Evolutionary conservation across 1,140 invertebrate genomes (phyloP), one percentile per base, ranked within the genome.

Genomic region (Leptestheria dahalacensis): DNA sequence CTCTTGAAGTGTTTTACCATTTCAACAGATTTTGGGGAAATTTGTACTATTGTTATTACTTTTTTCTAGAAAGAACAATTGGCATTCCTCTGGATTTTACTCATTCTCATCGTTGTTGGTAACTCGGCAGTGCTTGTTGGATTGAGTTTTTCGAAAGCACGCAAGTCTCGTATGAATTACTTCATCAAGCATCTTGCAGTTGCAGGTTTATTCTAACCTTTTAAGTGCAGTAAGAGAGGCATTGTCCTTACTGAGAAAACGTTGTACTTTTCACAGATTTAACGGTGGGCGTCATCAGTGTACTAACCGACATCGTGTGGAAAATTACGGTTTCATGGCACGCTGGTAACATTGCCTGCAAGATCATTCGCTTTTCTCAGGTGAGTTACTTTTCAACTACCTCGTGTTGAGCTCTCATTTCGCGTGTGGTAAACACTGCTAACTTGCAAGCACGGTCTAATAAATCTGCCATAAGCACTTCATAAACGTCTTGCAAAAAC

Each of bases 151-250:
- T 88, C 86, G 61, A 92, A 92, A 71, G 70, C 68, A 28, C 77
- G 90, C 65, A 94, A 92, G 70, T 91, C 91, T 12, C 76, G 91
- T 20, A 96, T 96, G 90, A 93, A 94, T 68, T 95, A 91, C 75
- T 95, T 96, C 74, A 95, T 97, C 64, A 90, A 88, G 77, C 91
- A 96, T 68, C 74, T 97, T 20, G 91, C 91, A 3, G 78, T 93
- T 61, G 90, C 91, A 74, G 91, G 91, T 79, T 68, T 41, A 41
- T 15, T 41, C 33, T 15, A 41, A 9, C 15, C 33, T 41, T 6
- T 41, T 41, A 15, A 6, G 15, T 41, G 6, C 33, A 41, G 6
- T 15, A 15, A 41, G 33, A 15, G 33, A 41, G 6, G 6, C 33
- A 41, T 41, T 41, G 15, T 41, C 33, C 6, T 41, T 41, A 41